Base-by-base conservation (phyloP, 53 echinoderm and acorn worm genomes). In the Stichopus horrens region DNA sequence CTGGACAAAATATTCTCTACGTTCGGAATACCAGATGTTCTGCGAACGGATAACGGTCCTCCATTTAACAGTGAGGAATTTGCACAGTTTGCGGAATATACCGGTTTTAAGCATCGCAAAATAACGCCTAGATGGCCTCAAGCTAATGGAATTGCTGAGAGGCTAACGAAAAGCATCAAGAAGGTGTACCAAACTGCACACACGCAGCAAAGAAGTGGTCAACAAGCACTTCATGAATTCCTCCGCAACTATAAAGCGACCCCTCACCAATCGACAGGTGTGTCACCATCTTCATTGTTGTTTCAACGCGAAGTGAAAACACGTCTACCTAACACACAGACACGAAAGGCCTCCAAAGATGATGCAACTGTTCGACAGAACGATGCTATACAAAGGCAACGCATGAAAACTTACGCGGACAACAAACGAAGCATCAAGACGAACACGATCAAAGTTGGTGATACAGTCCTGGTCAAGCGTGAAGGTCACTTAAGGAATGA, bases 21-120 rank as follows among this genome's bases (percentile, higher is more conserved):
- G 19, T 83, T 76, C 54, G 91, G 91, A 76, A 87, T 90, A 53
- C 91, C 92, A 22, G 8, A 67, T 11, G 81, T 88, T 0, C 88
- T 92, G 7, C 86, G 92, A 76, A 90, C 92, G 0, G 94, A 94
- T 74, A 94, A 92, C 67, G 92, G 90, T 18, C 89, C 94, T 16
- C 94, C 94, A 2, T 94, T 94, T 77, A 89, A 94, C 80, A 89
- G 90, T 13, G n/a, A 16, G 0, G 89, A 94, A 23, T 94, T 94
- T 78, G 14, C 75, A 5, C 52, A 73, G 9, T 94, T 92, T 83
- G 91, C 94, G 4, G 54, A 86, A 7, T 92, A 92, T 73, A 55
- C 90, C 0, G 94, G 94, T 5, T 92, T 92, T 83, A 58, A 83
- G 9, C 92, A 94, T 52, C 89, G 83, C 8, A 90, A 76, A 11